Evolutionary conservation across 2,797 vertebrate genomes (phyloP), one percentile per base, ranked within the genome.

Genomic region (Carduelis carduelis): DNA sequence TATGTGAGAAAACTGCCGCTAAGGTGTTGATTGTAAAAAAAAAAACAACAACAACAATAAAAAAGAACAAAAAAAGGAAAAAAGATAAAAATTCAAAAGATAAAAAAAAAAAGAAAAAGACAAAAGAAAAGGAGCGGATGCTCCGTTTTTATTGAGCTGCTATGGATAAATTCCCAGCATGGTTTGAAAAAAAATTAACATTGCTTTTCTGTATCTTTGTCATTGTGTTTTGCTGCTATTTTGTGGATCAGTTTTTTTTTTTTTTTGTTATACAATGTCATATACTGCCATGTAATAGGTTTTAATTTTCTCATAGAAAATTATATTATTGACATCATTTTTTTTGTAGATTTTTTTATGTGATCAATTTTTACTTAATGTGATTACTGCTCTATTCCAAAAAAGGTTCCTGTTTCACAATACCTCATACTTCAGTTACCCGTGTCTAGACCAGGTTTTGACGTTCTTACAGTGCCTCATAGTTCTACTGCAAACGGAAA

Each of bases 221-320:
- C 98, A 97, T 97, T 78, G 97, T 98, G 98, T 99, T 98, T 99
- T 99, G 99, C 99, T 99, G 99, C 99, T 99, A 99, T 98, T 98
- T 98, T 98, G 98, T 98, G 96, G 97, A 98, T 98, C 98, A 97
- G 97, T 92, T 89, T 37, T 37, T 37, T 37, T 39, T 37, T 91
- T 98, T 95, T 97, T 97, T 97, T 95, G 96, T 98, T 98, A 98
- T 98, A 98, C 98, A 98, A 98, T 98, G 99, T 99, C 98, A 98
- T 99, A 98, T 98, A 98, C 98, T 99, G 99, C 99, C 98, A 98
- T 98, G 98, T 98, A 96, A 98, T 98, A 98, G 98, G 98, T 97
- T 98, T 98, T 98, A 98, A 99, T 99, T 99, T 99, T 99, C 99
- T 99, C 98, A 98, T 99, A 99, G 99, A 99, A 99, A 99, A 98